A percentile compares a stretch with the other conserved stretches of the same genome.
phyloP scores from a whole-genome alignment of 2,797 vertebrate species.

The Hyperoplus immaculatus region DNA sequence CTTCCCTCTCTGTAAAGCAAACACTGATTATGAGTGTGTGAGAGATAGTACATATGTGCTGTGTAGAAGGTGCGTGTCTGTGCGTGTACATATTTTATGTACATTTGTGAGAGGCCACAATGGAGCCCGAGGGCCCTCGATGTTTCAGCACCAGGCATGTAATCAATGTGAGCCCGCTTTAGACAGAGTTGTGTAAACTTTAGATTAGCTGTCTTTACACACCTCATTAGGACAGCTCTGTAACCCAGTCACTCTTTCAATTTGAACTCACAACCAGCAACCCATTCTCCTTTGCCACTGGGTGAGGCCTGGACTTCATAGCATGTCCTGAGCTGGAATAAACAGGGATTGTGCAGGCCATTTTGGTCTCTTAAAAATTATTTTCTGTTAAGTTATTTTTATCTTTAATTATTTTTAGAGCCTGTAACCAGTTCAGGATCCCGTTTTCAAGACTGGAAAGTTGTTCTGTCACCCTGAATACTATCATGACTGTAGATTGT shows the following conservation, averaged over 20 bases:
- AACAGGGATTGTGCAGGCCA: not conserved
- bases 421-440: not conserved
- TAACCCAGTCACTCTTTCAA: conserved; percentile 46
- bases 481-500: not conserved
- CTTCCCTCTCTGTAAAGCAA: conserved; percentile 53
- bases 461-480: not conserved
- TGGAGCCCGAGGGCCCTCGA: conserved; percentile 27
- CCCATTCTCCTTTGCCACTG: conserved; percentile 18
- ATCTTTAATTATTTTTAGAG: not conserved
- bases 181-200: conserved; percentile 74
- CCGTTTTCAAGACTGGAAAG: not conserved
- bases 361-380: not conserved
- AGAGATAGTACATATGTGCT: conserved; percentile 54
- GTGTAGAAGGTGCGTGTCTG: conserved; percentile 25
- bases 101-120: conserved; percentile 34
- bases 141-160: conserved; percentile 57
- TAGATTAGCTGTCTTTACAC: conserved; percentile 72
- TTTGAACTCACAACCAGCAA: conserved; percentile 16
- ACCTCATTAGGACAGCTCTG: conserved; percentile 70
- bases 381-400: not conserved
- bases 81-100: not conserved
- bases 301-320: not conserved
- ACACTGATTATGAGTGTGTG: conserved; percentile 64
- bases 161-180: conserved; percentile 63
- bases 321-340: not conserved